Evolutionary conservation across 2,797 vertebrate genomes (phyloP).

Genomic region (Macropodus opercularis): DNA sequence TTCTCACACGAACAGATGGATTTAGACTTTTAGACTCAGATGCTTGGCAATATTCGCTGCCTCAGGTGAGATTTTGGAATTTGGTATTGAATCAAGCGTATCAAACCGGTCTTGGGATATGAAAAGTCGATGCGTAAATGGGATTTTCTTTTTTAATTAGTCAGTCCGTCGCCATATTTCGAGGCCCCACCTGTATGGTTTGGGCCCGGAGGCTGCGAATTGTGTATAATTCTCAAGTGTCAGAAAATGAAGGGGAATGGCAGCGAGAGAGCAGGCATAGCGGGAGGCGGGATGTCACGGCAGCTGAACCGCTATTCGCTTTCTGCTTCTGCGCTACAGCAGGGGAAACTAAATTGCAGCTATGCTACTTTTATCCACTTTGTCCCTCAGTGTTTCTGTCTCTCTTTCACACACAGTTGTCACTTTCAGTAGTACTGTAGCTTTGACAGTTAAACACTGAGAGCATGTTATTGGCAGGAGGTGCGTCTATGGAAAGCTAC

Average conservation of each 20-base stretch:
- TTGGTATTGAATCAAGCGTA: conserved; percentile 62
- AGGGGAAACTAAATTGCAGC: neutral
- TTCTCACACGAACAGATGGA: conserved; percentile 55
- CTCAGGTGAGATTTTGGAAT: conserved; percentile 68
- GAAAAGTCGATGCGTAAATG: conserved; percentile 58
- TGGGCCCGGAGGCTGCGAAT: conserved; percentile 30
- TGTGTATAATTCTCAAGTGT: conserved; percentile 51
- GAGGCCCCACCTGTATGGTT: conserved; percentile 43
- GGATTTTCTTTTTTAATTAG: conserved; percentile 74
- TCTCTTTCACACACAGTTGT: neutral
- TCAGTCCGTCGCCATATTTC: conserved; percentile 39
- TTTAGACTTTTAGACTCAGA: conserved; percentile 63
- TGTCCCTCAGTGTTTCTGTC: neutral
- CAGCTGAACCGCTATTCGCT: conserved; percentile 19
- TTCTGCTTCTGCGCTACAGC: conserved; percentile 2
- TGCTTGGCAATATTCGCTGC: conserved; percentile 52
- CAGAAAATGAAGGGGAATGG: conserved; percentile 28
- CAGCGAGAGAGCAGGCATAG: conserved; percentile 16
- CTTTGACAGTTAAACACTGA: neutral
- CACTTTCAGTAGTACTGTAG: no score
- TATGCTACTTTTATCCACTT: no score
- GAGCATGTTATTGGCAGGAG: neutral
- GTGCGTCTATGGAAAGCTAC: neutral
- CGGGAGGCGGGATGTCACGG: conserved; percentile 20
- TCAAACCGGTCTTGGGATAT: conserved; percentile 56